These are phyloP conservation scores for Cephus rjabovi DNA, from an alignment of 2,888 invertebrate genomes.

Conservation along the genomic window DNA sequence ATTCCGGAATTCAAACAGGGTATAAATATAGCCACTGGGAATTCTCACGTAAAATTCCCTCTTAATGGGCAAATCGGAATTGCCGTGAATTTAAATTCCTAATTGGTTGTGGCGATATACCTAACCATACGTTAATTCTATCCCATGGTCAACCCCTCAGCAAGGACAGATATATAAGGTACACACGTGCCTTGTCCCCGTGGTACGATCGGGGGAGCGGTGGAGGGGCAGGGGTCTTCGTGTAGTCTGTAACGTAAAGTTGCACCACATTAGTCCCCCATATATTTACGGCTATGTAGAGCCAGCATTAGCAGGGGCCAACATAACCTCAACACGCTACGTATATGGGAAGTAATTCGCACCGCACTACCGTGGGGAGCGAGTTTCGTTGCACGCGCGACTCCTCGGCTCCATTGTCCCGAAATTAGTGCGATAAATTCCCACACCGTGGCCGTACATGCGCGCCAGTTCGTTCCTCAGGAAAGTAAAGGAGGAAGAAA, in stretches of 20 bases:
- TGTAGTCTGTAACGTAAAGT: constrained; percentile 50
- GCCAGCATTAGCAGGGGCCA: constrained; percentile 40
- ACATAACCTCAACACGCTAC: constrained; percentile 43
- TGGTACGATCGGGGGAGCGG: not conserved
- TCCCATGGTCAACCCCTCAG: no score
- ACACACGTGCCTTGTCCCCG: not conserved
- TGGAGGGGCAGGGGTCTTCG: constrained; percentile 39
- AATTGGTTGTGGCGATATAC: constrained; percentile 42
- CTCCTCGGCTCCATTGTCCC: constrained; percentile 42
- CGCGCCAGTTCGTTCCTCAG: constrained; percentile 11
- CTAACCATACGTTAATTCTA: no score
- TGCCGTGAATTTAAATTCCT: constrained; percentile 53
- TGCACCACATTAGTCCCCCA: constrained; percentile 54
- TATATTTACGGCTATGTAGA: constrained; percentile 55
- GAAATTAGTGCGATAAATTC: constrained; percentile 56
- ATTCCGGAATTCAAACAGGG: constrained; percentile 1
- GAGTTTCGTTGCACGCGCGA: constrained; percentile 3
- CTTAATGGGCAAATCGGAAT: constrained; percentile 46
- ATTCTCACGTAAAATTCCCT: constrained; percentile 18
- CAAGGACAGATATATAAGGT: constrained; percentile 2
- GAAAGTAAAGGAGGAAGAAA: constrained; percentile 10
- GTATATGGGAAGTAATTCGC: constrained; percentile 53
- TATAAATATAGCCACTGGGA: not conserved
- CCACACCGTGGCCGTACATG: constrained; percentile 17
- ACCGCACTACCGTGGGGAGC: constrained; percentile 22